phyloP scores from a whole-genome alignment of 2,888 invertebrate species.

The Pristionchus japonicus region DNA sequence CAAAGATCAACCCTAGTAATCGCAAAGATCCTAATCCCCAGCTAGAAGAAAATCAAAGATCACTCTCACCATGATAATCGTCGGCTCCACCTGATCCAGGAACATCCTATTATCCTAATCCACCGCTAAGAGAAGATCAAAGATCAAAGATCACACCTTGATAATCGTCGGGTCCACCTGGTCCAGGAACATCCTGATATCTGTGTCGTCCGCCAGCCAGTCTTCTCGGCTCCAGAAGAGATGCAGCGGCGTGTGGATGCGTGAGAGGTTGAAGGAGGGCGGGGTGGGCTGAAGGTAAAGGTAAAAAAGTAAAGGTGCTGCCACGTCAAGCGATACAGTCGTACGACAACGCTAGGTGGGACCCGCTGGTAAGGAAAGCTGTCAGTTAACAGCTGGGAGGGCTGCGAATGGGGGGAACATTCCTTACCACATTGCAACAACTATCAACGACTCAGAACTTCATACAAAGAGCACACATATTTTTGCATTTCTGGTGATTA shows the following conservation, averaged over 20 bases:
- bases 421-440: too few species aligned
- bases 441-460: too few species aligned
- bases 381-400: too few species aligned
- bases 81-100: constrained; percentile 1
- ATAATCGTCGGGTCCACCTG: constrained; percentile 2
- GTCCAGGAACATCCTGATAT: constrained; percentile 30
- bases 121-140: not conserved
- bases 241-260: constrained; percentile 27
- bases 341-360: too few species aligned
- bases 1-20: constrained; percentile 22
- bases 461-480: too few species aligned
- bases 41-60: not conserved
- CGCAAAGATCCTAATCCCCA: not conserved
- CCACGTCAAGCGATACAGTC: too few species aligned
- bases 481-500: too few species aligned
- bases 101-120: not conserved
- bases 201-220: constrained; percentile 41
- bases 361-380: too few species aligned
- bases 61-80: constrained; percentile 11
- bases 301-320: not conserved
- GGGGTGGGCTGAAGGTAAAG: not conserved
- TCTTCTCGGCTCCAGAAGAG: constrained; percentile 44
- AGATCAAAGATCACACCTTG: constrained; percentile 25
- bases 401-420: too few species aligned
- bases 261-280: constrained; percentile 32